Evolutionary conservation across 2,888 invertebrate species (phyloP).

Genomic region (Eudemis profundana): DNA sequence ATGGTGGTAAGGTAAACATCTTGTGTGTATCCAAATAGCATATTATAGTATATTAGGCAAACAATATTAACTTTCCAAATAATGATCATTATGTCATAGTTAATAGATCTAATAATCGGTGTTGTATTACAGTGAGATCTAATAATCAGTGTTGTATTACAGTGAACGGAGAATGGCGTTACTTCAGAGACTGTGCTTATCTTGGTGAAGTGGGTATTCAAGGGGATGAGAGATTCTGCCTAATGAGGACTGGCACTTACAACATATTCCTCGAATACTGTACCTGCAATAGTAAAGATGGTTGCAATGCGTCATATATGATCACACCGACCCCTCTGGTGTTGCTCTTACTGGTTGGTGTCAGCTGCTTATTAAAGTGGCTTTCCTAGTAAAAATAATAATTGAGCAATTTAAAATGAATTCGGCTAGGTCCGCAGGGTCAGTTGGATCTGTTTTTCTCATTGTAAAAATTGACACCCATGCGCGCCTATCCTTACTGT

Average conservation of each 20-base stretch:
- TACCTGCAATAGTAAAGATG: slow-evolving; percentile 96
- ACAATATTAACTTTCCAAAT: too few relatives aligned
- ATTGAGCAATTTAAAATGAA: too few relatives aligned
- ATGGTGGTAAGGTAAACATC: too few relatives aligned
- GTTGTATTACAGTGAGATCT: too few relatives aligned
- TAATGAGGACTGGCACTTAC: slow-evolving; percentile 96
- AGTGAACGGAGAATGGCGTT: slow-evolving; percentile 95
- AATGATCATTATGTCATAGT: too few relatives aligned
- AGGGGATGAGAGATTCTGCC: slow-evolving; percentile 95
- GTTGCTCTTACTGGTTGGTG: slow-evolving; percentile 47
- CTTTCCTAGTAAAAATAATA: slow-evolving; percentile 39
- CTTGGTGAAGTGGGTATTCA: slow-evolving; percentile 95
- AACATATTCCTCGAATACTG: slow-evolving; percentile 98
- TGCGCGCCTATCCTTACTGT: too few relatives aligned
- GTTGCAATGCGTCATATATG: slow-evolving; percentile 90
- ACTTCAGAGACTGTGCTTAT: slow-evolving; percentile 94
- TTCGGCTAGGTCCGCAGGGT: too few relatives aligned
- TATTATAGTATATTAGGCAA: too few relatives aligned
- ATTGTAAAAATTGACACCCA: too few relatives aligned
- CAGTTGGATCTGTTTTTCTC: too few relatives aligned
- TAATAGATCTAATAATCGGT: too few relatives aligned
- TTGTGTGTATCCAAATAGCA: too few relatives aligned
- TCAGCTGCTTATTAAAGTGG: slow-evolving; percentile 44
- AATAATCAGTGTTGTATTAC: slow-evolving; percentile 52
- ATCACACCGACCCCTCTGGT: slow-evolving; percentile 65